Evolutionary conservation across 1,140 invertebrate genomes (phyloP).

Genomic region (Solenopsis invicta): DNA sequence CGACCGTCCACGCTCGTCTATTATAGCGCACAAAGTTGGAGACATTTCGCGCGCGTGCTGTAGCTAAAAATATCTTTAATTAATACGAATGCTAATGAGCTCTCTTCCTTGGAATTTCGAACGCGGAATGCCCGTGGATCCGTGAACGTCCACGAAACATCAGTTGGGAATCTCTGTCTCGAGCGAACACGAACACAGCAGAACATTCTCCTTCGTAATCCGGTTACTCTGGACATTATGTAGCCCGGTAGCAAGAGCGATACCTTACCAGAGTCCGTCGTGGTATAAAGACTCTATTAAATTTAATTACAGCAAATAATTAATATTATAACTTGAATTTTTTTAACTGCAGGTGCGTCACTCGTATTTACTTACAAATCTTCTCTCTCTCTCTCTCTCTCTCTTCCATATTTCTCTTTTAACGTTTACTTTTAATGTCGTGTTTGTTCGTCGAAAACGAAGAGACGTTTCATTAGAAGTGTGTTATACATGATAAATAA

Average conservation of each 20-base stretch:
- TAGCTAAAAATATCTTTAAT: not conserved
- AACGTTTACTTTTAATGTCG: not conserved
- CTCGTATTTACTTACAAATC: not conserved
- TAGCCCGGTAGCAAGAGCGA: slow-evolving; percentile 60
- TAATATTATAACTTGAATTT: slow-evolving; percentile 23
- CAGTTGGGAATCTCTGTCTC: slow-evolving; percentile 62
- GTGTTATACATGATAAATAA: not conserved
- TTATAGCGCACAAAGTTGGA: not conserved
- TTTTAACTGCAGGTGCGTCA: not conserved
- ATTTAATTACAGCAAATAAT: slow-evolving; percentile 57
- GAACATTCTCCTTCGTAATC: slow-evolving; percentile 71
- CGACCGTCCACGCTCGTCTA: not conserved
- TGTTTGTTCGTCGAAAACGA: not conserved
- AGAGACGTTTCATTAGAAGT: not conserved
- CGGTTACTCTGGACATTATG: slow-evolving; percentile 74
- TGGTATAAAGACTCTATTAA: slow-evolving; percentile 49
- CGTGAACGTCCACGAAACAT: slow-evolving; percentile 12
- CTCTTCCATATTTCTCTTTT: not conserved
- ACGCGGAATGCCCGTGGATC: not conserved
- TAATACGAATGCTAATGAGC: not conserved
- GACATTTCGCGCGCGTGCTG: no score
- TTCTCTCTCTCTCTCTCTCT: not conserved
- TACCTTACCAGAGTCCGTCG: slow-evolving; percentile 37
- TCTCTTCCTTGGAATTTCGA: slow-evolving; percentile 6
- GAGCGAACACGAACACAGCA: slow-evolving; percentile 36